phyloP scores from a whole-genome alignment of 2,888 invertebrate genomes.

The Neoitamus cyanurus region DNA sequence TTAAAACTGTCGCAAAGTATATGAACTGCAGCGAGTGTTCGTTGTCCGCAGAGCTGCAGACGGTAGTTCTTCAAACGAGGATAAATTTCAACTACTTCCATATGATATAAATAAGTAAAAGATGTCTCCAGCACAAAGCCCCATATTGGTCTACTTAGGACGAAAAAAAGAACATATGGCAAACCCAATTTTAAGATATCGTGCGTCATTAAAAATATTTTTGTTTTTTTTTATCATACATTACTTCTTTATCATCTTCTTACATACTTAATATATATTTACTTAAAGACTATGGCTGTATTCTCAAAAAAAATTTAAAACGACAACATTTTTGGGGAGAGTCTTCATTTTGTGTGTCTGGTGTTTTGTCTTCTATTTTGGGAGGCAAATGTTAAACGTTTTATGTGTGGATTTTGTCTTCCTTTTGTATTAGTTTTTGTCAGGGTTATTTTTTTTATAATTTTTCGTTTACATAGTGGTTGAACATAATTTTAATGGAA shows the following conservation, averaged over 20 bases:
- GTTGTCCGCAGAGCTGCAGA: neutral
- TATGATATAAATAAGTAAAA: neutral
- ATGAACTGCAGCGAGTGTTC: neutral
- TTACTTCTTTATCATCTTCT: constrained; percentile 22
- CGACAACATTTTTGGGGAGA: neutral
- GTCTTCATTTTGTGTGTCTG: neutral
- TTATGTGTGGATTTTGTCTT: neutral
- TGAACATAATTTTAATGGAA: neutral
- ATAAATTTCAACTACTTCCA: neutral
- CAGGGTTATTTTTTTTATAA: neutral
- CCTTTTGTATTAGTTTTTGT: neutral
- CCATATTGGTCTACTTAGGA: neutral
- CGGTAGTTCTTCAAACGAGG: neutral
- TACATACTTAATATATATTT: constrained; percentile 30
- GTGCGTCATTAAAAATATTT: constrained; percentile 6
- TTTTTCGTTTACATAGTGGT: neutral
- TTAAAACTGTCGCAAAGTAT: neutral
- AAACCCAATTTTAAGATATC: constrained; percentile 35
- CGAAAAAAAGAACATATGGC: neutral
- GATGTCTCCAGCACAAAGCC: neutral
- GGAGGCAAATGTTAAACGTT: neutral
- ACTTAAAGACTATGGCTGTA: constrained; percentile 24
- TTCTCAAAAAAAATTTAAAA: constrained; percentile 1
- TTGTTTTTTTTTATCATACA: constrained; percentile 22
- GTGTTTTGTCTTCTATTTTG: neutral